A percentile compares a stretch with the other conserved stretches of the same genome.
Conservation (phyloP, 1,140 invertebrate genomes). For the Panulirus ornatus region DNA sequence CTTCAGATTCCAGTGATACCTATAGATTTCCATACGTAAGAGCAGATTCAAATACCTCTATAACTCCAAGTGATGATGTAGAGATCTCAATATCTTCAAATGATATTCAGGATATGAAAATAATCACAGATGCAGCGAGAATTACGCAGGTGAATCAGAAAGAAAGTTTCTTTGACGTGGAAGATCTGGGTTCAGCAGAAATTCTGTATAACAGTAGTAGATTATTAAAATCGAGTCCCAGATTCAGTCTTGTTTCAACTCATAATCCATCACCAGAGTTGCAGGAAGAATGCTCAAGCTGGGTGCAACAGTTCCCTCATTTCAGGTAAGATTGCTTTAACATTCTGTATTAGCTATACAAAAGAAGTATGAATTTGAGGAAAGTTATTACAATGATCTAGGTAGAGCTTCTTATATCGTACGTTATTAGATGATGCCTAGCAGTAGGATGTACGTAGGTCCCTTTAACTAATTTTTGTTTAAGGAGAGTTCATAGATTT, state of each 20-base stretch:
- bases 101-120: background rate
- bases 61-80: background rate
- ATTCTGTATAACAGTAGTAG: conserved; percentile 33
- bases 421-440: no score
- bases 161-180: conserved; percentile 31
- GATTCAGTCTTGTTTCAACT: background rate
- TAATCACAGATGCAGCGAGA: conserved; percentile 9
- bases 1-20: background rate
- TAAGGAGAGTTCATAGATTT: no score
- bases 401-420: no score
- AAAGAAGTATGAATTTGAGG: no score
- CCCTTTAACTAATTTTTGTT: no score
- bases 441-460: no score
- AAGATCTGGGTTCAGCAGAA: conserved; percentile 18
- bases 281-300: conserved; percentile 52
- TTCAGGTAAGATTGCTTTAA: conserved; percentile 53
- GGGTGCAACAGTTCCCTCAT: conserved; percentile 60
- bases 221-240: conserved; percentile 1
- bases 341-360: no score
- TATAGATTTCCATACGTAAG: background rate
- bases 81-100: background rate
- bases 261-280: conserved; percentile 40
- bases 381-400: no score
- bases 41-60: background rate
- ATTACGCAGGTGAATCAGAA: background rate